A percentile compares a stretch with the other conserved stretches of the same genome.
Evolutionary conservation across 53 echinoderm and acorn worm genomes (phyloP).

Genomic region (Echinometra lucunter): DNA sequence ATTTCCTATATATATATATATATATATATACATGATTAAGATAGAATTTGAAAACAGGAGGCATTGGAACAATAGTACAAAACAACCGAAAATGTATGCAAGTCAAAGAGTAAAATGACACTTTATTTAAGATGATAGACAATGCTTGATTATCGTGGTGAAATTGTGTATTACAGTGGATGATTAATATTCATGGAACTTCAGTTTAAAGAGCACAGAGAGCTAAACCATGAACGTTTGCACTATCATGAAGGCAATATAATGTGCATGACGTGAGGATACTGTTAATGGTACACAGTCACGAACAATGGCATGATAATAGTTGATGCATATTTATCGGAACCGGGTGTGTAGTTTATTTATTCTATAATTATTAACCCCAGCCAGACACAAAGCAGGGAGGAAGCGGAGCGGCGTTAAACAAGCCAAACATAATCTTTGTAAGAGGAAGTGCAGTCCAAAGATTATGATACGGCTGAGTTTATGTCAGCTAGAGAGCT

Average conservation of each 20-base stretch:
- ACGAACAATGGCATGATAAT: neutral
- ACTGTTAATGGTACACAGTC: neutral
- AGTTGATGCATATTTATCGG: neutral
- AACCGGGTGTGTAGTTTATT: constrained; percentile 44
- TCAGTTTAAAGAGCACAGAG: no score
- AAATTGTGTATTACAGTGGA: no score
- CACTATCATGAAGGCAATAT: neutral
- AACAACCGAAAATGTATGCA: no score
- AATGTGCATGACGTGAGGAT: neutral
- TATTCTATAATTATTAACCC: constrained; percentile 44
- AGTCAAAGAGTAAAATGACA: no score
- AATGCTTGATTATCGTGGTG: no score
- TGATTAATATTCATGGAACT: no score
- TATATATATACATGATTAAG: no score
- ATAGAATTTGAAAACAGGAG: no score
- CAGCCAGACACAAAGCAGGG: neutral
- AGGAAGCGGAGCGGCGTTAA: neutral
- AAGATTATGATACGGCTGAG: constrained; percentile 40
- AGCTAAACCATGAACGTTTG: no score
- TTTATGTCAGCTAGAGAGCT: neutral
- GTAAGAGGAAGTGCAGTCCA: constrained; percentile 39
- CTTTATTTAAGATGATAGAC: no score
- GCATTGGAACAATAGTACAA: no score
- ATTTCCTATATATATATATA: no score
- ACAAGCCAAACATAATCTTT: neutral